Percentiles rank a stretch among this genome's conserved stretches.
These are phyloP conservation scores for Murina feae DNA, from an alignment of 2,113 vertebrate genomes.

Conservation along the genomic window DNA sequence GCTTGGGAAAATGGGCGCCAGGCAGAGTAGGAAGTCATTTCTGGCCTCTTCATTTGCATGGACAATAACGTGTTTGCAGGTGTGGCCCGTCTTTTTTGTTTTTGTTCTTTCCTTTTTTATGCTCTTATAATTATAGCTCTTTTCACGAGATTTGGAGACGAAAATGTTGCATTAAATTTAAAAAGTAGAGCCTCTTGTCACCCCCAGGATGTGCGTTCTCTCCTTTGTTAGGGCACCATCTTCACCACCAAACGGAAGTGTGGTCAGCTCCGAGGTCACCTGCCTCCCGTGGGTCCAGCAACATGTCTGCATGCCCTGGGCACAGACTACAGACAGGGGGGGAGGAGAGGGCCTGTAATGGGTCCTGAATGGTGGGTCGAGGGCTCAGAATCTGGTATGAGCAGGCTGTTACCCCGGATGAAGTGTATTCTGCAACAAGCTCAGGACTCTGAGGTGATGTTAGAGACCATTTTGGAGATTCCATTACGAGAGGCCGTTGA, in stretches of 20 bases:
- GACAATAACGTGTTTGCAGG: not conserved
- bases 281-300: not conserved
- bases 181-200: not conserved
- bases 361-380: not conserved
- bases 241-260: not conserved
- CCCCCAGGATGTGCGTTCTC: not conserved
- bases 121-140: not conserved
- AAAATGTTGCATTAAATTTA: not conserved
- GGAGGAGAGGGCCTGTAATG: fast-evolving
- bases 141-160: not conserved
- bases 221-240: not conserved
- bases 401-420: not conserved
- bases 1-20: not conserved
- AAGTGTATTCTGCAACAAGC: not conserved
- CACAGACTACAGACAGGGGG: fast-evolving
- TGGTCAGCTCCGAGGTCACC: fast-evolving
- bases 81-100: not conserved
- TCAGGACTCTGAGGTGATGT: not conserved
- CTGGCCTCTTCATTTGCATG: not conserved
- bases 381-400: not conserved
- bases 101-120: not conserved
- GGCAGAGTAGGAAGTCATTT: not conserved
- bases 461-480: not conserved
- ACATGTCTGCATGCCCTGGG: not conserved
- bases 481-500: not conserved